Evolutionary conservation across 2,113 vertebrate genomes (phyloP).

Genomic region (Limanda limanda): DNA sequence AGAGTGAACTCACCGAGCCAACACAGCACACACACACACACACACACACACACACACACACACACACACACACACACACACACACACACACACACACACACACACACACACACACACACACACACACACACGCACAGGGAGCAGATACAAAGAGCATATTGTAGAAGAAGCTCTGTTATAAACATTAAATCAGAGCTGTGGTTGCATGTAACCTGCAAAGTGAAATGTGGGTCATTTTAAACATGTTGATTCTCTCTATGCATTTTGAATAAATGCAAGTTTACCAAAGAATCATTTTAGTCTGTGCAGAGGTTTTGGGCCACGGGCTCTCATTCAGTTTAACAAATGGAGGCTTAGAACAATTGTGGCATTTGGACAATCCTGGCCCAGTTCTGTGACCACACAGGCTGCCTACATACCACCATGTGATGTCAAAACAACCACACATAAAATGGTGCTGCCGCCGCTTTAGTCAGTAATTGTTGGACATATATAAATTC

Average conservation of each 20-base stretch:
- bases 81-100: too few species aligned
- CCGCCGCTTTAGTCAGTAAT: conserved; percentile 43
- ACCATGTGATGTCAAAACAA: conserved; percentile 61
- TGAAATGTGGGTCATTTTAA: conserved; percentile 23
- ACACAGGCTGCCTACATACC: conserved; percentile 54
- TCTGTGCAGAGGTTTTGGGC: conserved; percentile 43
- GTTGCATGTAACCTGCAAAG: conserved; percentile 10
- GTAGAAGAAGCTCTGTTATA: conserved; percentile 9
- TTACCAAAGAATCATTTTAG: conserved; percentile 30
- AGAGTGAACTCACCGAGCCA: conserved; percentile 24
- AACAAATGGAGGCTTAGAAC: conserved; percentile 57
- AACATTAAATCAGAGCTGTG: conserved; percentile 22
- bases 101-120: too few species aligned
- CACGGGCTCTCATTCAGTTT: conserved; percentile 42
- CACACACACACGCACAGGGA: not conserved
- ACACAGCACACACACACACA: conserved; percentile 12
- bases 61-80: too few species aligned
- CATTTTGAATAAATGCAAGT: conserved; percentile 27
- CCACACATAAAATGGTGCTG: conserved; percentile 39
- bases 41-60: too few species aligned
- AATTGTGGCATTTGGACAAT: conserved; percentile 56
- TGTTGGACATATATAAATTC: conserved; percentile 33
- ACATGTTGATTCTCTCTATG: conserved; percentile 8
- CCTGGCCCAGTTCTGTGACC: conserved; percentile 46
- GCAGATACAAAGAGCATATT: conserved; percentile 25